These are phyloP conservation scores for Drosophila nigritarsus DNA, from an alignment of 2,888 invertebrate species.

Conservation along the genomic window DNA sequence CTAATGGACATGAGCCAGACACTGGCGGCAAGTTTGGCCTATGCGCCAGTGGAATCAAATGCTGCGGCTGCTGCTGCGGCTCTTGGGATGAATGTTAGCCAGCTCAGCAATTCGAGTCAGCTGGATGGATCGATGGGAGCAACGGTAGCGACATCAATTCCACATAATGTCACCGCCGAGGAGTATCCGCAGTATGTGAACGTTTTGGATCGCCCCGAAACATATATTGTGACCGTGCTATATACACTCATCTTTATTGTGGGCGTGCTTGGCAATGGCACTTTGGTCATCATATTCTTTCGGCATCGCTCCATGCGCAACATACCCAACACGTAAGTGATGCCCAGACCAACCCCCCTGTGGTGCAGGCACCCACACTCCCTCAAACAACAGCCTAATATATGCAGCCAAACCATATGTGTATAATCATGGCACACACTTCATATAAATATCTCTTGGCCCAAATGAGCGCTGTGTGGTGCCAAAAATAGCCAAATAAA, in stretches of 20 bases:
- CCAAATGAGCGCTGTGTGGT: slow-evolving; percentile 33
- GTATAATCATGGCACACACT: slow-evolving; percentile 41
- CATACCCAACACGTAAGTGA: slow-evolving; percentile 94
- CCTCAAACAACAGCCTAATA: neutral
- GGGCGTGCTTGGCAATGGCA: slow-evolving; percentile 95
- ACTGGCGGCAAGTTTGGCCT: slow-evolving; percentile 63
- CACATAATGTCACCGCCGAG: slow-evolving; percentile 47
- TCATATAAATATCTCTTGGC: slow-evolving; percentile 36
- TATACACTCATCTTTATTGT: slow-evolving; percentile 94
- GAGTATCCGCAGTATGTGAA: slow-evolving; percentile 86
- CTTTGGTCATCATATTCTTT: slow-evolving; percentile 93
- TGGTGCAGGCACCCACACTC: neutral
- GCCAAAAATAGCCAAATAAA: slow-evolving; percentile 25
- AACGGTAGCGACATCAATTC: neutral
- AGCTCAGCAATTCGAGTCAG: slow-evolving; percentile 43
- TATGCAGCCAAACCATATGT: slow-evolving; percentile 18
- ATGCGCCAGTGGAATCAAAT: slow-evolving; percentile 53
- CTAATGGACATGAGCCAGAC: slow-evolving; percentile 68
- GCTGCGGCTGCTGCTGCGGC: slow-evolving; percentile 17
- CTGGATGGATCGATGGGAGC: slow-evolving; percentile 22
- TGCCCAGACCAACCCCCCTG: slow-evolving; percentile 63
- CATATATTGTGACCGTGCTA: slow-evolving; percentile 94
- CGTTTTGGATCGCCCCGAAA: slow-evolving; percentile 91
- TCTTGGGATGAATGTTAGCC: slow-evolving; percentile 37
- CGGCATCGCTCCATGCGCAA: slow-evolving; percentile 95